Base-by-base conservation (phyloP, 1,140 invertebrate genomes). In the Metopolophium dirhodum region DNA sequence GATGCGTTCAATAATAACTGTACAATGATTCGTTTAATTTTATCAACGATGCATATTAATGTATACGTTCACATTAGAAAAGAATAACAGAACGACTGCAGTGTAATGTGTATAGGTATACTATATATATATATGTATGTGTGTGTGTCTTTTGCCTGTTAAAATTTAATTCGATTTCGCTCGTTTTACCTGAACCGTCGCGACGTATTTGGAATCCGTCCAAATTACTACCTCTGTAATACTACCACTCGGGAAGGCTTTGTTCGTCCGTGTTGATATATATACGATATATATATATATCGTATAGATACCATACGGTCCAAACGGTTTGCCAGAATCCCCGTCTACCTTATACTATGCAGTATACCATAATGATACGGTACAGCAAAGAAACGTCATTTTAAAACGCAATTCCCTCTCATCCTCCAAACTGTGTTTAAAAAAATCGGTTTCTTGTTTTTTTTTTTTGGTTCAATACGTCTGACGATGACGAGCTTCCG, bases 91-190 rank as follows among this genome's bases (percentile, higher is more conserved):
- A 20, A 77, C n/a, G 61, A 14, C 14, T 77, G 30, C 14, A n/a
- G 14, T n/a, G n/a, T 77, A 77, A 18, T n/a, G 30, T 77, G 30
- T 68, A n/a, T 11, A 8, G 4, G 3, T 23, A 57, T 57, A 57
- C 4, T 22, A 47, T 30, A 30, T 45, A 37, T 49, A n/a, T 49
- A n/a, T 86, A 49, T 30, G 2, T 54, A 2, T 54, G 22, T 54
- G 20, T 54, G 51, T 88, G 22, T 23, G 30, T 49, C 23, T 87
- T 49, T 87, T 49, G 85, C 35, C 1, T 37, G 47, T 51, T 90
- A 54, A 90, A 41, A 61, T 90, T 90, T 57, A 90, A 90, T 90
- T 90, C 11, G 88, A 61, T 90, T 61, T 61, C 26, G 11, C 35
- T 57, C 54, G 37, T 90, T 90, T 90, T 90, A 61, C 51, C 88